Evolutionary conservation across 2,113 vertebrate species (phyloP), one percentile per base, ranked within the genome.

Genomic region (Xiphophorus couchianus): DNA sequence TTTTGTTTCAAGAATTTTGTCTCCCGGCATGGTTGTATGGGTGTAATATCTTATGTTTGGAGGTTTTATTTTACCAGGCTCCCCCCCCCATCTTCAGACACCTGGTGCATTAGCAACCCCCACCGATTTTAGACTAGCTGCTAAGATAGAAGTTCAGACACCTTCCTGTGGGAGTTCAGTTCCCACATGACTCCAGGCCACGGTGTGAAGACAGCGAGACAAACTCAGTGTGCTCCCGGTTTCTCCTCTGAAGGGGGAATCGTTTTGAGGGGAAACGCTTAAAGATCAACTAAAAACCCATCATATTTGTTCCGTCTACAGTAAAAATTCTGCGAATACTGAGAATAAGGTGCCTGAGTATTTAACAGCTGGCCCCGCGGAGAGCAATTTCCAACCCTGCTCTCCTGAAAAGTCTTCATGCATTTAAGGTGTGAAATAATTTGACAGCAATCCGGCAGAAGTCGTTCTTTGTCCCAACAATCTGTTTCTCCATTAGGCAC

Each of bases 401-500:
- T 76, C 81, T 74, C 84, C 79, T 81, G 15, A 13, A 6, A 58
- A 69, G 63, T 75, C 42, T 71, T 25, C 67, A n/a, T 74, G 67
- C 62, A 76, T 77, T 82, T 60, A 27, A 30, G 35, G 35, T 11
- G 11, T 37, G 35, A 83, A 73, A 84, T 58, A 61, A 75, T 71
- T 74, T 63, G 80, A 79, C 64, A 75, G 62, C 74, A 77, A 71
- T 66, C 8, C 60, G 76, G 39, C 42, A 54, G 66, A 71, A 74
- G 65, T 33, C 62, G 1, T 25, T 9, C 35, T 51, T 31, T 30
- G 8, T 1, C 10, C 2, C 14, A 73, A 80, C 35, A 70, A 69
- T 82, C 63, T 64, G 64, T 85, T 89, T 84, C 69, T 75, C 76
- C 66, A 81, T 82, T 76, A 76, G 74, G 74, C 69, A 33, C 77